Evolutionary conservation across 2,888 invertebrate genomes (phyloP), one percentile per base, ranked within the genome.

Genomic region (Panopea generosa): DNA sequence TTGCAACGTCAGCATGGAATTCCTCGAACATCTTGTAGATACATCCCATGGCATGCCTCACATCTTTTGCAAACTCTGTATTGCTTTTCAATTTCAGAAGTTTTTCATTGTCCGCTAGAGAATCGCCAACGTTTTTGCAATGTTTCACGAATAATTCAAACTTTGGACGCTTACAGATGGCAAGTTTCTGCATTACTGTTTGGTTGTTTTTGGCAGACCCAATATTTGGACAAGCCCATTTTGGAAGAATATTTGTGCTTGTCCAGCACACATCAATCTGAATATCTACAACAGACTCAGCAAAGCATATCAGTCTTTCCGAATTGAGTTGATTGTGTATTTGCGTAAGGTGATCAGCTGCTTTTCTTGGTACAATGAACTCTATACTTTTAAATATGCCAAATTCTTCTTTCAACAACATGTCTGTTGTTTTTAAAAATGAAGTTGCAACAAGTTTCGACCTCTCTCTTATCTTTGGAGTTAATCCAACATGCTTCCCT

Each of bases 41-140:
- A 33, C 33, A 33, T 11, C 11, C 33, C 33, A 33, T 33, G 4
- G 11, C 33, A 7, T 33, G 33, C 11, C 11, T 4, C 11, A 33
- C 33, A 33, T 33, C 11, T 33, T 4, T 7, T 33, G 33, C 33
- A 33, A 33, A 33, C 11, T 4, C 33, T 33, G 33, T 33, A 33
- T 33, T 11, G 11, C 33, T 33, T 33, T 33, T 33, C 6, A 33
- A 11, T 33, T 33, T 33, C 33, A 33, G 11, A 33, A 33, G 4
- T 4, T 4, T 33, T 4, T 33, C 11, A 4, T 33, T 11, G 4
- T 33, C 6, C 33, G 11, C 6, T 11, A 33, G 33, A 33, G 33
- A 33, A 33, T 33, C 56, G 47, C 76, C 74, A 3, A 84, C 53
- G 40, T 82, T 80, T 49, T 76, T 72, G 9, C 74, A 71, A 53